A percentile compares a stretch with the other conserved stretches of the same genome.
Evolutionary conservation across 2,797 vertebrate species (phyloP).

Genomic region (Vultur gryphus): DNA sequence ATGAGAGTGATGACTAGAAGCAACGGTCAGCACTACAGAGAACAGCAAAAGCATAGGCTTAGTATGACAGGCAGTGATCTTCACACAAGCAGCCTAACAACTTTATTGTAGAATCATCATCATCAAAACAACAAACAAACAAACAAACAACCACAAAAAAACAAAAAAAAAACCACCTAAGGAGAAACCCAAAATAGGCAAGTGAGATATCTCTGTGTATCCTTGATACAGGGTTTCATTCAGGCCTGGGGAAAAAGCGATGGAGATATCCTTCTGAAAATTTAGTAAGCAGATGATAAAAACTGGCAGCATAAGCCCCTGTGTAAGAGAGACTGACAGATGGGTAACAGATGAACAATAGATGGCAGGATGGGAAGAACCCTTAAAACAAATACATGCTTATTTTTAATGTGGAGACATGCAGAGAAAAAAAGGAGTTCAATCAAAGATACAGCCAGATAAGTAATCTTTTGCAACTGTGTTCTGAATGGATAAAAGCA

Average conservation of each 20-base stretch:
- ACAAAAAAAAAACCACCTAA: neutral
- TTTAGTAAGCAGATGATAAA: neutral
- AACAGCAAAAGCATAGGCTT: neutral
- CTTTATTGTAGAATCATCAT: neutral
- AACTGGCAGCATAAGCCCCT: neutral
- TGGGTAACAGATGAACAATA: neutral
- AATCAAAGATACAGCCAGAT: neutral
- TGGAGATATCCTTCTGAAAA: neutral
- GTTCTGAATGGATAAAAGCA: neutral
- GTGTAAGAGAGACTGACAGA: neutral
- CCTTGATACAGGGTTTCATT: neutral
- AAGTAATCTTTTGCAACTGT: neutral
- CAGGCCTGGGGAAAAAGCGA: neutral
- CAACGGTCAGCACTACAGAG: neutral
- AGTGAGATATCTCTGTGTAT: neutral
- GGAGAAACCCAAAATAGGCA: neutral
- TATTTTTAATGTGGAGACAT: neutral
- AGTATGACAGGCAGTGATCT: neutral
- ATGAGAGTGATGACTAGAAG: neutral
- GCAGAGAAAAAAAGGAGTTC: neutral
- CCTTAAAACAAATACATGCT: neutral
- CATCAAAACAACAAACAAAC: neutral
- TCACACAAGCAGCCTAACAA: neutral
- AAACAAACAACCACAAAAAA: neutral
- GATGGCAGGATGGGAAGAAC: neutral